These are phyloP conservation scores for Epizoanthus stellaris DNA, from an alignment of 92 coral and sea anemone genomes.

Conservation along the genomic window DNA sequence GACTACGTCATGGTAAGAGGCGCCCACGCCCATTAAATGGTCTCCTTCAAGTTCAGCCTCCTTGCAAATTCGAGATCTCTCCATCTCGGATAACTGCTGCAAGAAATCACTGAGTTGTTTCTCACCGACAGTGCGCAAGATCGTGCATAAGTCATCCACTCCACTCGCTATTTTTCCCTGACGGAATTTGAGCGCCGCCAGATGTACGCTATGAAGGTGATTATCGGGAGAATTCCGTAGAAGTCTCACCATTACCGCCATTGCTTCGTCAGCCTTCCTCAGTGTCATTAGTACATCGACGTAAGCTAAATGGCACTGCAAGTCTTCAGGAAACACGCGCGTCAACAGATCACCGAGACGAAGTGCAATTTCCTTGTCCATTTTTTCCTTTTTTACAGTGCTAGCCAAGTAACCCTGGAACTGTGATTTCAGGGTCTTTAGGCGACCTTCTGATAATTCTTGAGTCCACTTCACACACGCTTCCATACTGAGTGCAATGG, in stretches of 20 bases:
- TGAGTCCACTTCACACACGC: slow-evolving; percentile 59
- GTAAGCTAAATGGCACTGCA: slow-evolving; percentile 77
- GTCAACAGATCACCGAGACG: slow-evolving; percentile 81
- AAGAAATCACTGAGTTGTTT: slow-evolving; percentile 67
- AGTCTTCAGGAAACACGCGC: slow-evolving; percentile 69
- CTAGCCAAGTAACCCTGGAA: slow-evolving; percentile 54
- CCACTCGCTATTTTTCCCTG: slow-evolving; percentile 71
- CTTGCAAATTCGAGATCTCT: slow-evolving; percentile 69
- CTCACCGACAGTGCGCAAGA: slow-evolving; percentile 79
- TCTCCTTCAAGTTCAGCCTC: slow-evolving; percentile 81
- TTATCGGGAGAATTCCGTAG: slow-evolving; percentile 76
- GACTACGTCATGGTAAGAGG: slow-evolving; percentile 47
- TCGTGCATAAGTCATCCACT: slow-evolving; percentile 72
- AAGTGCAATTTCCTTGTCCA: slow-evolving; percentile 41
- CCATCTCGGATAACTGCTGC: slow-evolving; percentile 56
- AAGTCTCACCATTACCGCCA: slow-evolving; percentile 82
- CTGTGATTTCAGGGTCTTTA: slow-evolving; percentile 52
- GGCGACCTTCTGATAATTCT: slow-evolving; percentile 59
- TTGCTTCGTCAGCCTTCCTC: slow-evolving; percentile 84
- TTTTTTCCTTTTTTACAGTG: slow-evolving; percentile 42
- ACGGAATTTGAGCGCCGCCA: slow-evolving; percentile 84
- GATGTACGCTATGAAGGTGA: slow-evolving; percentile 70
- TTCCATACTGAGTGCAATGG: slow-evolving; percentile 50
- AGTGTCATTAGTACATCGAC: slow-evolving; percentile 72
- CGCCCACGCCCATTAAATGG: slow-evolving; percentile 35